Base-by-base conservation (phyloP, 2,888 invertebrate species). In the Lacanobia wlatinum region DNA sequence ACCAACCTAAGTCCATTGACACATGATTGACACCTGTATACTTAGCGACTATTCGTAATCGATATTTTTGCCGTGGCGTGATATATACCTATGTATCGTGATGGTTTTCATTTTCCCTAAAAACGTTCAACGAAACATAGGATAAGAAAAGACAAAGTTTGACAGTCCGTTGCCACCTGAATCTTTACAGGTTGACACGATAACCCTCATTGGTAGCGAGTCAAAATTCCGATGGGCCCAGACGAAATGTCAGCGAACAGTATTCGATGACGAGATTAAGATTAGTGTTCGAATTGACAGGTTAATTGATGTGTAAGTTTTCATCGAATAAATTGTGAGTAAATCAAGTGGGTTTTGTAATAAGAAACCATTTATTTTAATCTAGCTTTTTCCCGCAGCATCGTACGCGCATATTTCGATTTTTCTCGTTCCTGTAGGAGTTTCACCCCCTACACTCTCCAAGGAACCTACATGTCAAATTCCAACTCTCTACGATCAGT, bases 201-300 rank as follows among this genome's bases (percentile, higher is more conserved):
- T 70, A 69, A 58, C 48, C 40, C 40, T 69, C 48, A 50, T 70
- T 14, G 73, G 12, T 16, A n/a, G 12, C 28, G 48, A 48, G 73
- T 73, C 73, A 50, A 58, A 73, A 73, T 73, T 73, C 73, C 64
- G 23, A 58, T 58, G 43, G 34, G 56, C 34, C 43, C 10, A 34
- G 9, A 60, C 48, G 12, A 74, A 74, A 74, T 74, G 73, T 74
- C 73, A 74, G 59, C 53, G 34, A 12, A 21, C 28, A 74, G 53
- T 46, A 73, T 64, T 74, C 40, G 52, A 14, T 59, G 58, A 59
- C 64, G 46, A 60, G 59, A 53, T 23, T 64, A 66, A 74, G 74
- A 74, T 55, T 40, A 48, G 66, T 74, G 2, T 38, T 12, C 40
- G 28, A 34, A 74, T 64, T 28, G 71, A 63, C 65, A 40, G 66